These are phyloP conservation scores for Monochamus saltuarius DNA, from an alignment of 1,140 invertebrate species.

Conservation along the genomic window DNA sequence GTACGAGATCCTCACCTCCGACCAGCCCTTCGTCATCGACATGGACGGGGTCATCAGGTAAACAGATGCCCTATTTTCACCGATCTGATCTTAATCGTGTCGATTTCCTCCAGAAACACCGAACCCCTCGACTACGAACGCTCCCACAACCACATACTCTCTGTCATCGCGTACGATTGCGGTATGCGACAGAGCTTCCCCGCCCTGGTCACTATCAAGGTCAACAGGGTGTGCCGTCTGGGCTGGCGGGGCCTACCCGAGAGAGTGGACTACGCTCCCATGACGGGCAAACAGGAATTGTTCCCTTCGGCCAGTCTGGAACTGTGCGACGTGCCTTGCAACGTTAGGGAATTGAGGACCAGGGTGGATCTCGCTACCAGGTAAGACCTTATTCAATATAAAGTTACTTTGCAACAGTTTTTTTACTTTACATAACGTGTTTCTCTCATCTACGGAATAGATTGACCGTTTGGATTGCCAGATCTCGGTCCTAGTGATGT, in stretches of 20 bases:
- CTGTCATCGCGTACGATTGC: slow-evolving; percentile 94
- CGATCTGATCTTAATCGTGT: no score
- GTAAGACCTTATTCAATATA: slow-evolving; percentile 18
- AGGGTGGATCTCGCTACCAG: slow-evolving; percentile 64
- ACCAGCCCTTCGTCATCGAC: slow-evolving; percentile 91
- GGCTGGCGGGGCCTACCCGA: slow-evolving; percentile 77
- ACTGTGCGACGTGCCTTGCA: slow-evolving; percentile 84
- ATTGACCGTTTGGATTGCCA: no score
- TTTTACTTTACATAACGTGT: no score
- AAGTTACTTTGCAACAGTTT: no score
- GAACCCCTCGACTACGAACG: slow-evolving; percentile 87
- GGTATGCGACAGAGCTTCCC: slow-evolving; percentile 87
- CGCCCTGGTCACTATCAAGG: slow-evolving; percentile 92
- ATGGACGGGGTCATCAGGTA: slow-evolving; percentile 87
- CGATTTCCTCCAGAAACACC: slow-evolving; percentile 67
- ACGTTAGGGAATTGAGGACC: slow-evolving; percentile 63
- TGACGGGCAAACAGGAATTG: slow-evolving; percentile 73
- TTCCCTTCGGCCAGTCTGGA: slow-evolving; percentile 85
- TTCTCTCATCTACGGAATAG: no score
- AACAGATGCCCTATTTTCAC: neutral
- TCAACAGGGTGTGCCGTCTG: slow-evolving; percentile 62
- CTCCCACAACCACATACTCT: slow-evolving; percentile 94
- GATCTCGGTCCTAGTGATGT: no score
- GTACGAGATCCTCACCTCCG: slow-evolving; percentile 88
- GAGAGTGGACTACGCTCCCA: slow-evolving; percentile 87